Conservation (phyloP, 2,113 vertebrate species). For the Micronycteris hirsuta region DNA sequence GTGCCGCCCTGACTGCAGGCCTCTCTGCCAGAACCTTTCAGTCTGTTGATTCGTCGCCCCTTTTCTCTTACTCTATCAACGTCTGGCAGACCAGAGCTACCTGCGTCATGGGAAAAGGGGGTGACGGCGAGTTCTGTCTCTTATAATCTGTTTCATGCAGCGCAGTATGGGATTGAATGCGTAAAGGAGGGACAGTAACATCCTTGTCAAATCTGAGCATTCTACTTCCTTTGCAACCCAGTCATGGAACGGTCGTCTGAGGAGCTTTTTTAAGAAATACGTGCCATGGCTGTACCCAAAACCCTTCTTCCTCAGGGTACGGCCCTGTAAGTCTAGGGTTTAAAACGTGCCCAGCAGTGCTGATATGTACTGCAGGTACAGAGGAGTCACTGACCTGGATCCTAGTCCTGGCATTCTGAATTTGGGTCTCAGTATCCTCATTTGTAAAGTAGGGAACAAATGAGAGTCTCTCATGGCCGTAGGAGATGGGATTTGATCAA, state of each 20-base stretch:
- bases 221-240: background rate
- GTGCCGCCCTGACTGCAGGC: background rate
- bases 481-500: background rate
- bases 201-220: background rate
- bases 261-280: background rate
- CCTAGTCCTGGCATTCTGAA: background rate
- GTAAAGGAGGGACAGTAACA: background rate
- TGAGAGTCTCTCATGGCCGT: background rate
- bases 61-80: background rate
- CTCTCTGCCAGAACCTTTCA: background rate
- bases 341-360: background rate
- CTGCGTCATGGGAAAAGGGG: background rate
- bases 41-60: background rate
- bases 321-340: background rate
- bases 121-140: conserved; percentile 36
- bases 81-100: conserved; percentile 21
- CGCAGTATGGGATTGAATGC: background rate
- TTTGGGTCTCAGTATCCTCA: background rate
- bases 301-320: background rate
- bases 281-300: background rate
- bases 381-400: background rate
- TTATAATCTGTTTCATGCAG: background rate
- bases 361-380: background rate
- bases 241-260: background rate
- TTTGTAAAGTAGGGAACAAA: background rate